Percentiles rank a stretch among this genome's conserved stretches.
Evolutionary conservation across 2,797 vertebrate genomes (phyloP).

Genomic region (Heteromormyrus szaboi): DNA sequence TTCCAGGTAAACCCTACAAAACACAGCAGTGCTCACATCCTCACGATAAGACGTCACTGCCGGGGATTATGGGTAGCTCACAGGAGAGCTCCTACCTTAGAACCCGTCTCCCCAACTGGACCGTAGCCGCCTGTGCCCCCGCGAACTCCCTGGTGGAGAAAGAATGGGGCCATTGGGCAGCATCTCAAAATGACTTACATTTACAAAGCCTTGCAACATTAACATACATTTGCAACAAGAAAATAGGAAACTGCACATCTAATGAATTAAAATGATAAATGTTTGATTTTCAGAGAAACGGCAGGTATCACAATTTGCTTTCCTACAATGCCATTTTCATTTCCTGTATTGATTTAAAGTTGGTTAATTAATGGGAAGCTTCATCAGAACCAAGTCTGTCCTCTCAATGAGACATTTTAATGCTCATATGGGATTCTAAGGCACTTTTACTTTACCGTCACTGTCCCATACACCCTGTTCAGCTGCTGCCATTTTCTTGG

Average conservation of each 20-base stretch:
- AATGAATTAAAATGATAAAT: background rate
- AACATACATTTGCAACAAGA: background rate
- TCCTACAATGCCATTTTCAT: background rate
- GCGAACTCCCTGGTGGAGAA: slow-evolving; percentile 46
- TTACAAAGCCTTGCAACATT: background rate
- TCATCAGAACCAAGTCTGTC: background rate
- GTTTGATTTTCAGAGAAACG: background rate
- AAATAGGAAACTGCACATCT: background rate
- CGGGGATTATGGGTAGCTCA: background rate
- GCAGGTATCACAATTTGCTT: background rate
- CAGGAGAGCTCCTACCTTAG: slow-evolving; percentile 42
- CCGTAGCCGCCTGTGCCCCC: slow-evolving; percentile 55
- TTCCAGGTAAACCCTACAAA: slow-evolving; percentile 54
- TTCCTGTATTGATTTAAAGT: background rate
- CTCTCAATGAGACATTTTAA: background rate
- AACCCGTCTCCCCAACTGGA: slow-evolving; percentile 56
- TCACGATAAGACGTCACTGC: background rate
- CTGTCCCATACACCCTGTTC: background rate
- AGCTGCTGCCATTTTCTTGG: background rate
- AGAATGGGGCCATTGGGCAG: background rate
- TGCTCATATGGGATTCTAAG: background rate
- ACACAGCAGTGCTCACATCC: slow-evolving; percentile 8
- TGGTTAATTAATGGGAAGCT: background rate
- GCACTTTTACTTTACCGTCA: background rate
- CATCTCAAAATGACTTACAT: background rate